A percentile compares a stretch with the other conserved stretches of the same genome.
phyloP scores from a whole-genome alignment of 2,797 vertebrate species.

The Cossypha heuglini region DNA sequence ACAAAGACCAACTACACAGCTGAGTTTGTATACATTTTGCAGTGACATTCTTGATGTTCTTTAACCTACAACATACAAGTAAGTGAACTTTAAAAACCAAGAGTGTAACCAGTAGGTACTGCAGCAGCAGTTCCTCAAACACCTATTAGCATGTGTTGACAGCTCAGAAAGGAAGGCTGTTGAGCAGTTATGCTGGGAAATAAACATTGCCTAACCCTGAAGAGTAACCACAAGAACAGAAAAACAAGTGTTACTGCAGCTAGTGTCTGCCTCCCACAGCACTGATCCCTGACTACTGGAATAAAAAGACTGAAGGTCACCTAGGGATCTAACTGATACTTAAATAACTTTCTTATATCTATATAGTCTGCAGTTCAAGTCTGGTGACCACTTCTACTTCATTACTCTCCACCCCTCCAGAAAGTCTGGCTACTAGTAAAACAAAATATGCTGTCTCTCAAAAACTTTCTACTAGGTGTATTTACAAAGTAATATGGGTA shows the following conservation, averaged over 20 bases:
- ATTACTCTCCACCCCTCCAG: not conserved
- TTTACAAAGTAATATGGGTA: not conserved
- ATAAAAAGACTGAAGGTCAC: not conserved
- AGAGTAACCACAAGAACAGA: conserved; percentile 78
- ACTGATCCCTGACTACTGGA: not conserved
- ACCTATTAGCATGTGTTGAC: conserved; percentile 23
- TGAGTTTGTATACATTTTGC: not conserved
- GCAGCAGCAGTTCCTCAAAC: conserved; percentile 30
- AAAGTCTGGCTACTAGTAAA: not conserved
- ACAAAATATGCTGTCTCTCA: not conserved
- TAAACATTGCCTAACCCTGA: conserved; percentile 79
- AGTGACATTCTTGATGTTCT: not conserved
- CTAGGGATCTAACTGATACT: not conserved
- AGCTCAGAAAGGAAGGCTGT: conserved; percentile 33
- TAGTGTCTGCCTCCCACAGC: conserved; percentile 10
- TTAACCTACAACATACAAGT: not conserved
- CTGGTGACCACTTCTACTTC: not conserved
- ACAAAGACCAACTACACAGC: not conserved
- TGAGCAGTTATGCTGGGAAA: conserved; percentile 74
- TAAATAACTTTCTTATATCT: not conserved
- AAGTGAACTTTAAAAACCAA: not conserved
- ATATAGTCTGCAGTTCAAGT: not conserved
- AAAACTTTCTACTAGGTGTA: not conserved
- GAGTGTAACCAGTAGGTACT: not conserved
- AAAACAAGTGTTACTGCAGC: conserved; percentile 60